phyloP scores from a whole-genome alignment of 2,888 invertebrate genomes.

The Drosophila hamatofila region DNA sequence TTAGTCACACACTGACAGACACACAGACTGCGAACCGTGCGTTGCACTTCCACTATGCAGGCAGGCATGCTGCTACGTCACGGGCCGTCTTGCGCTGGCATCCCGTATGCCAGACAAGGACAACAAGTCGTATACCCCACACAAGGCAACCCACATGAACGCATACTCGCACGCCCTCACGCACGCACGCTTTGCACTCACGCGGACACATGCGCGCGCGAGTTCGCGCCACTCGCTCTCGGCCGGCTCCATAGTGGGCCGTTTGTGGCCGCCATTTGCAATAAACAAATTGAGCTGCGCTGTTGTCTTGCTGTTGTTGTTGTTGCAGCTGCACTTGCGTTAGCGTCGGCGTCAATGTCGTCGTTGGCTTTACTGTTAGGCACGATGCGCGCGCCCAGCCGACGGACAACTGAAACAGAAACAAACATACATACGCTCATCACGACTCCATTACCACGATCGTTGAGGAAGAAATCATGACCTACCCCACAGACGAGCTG shows the following conservation, averaged over 20 bases:
- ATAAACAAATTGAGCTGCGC: constrained; percentile 31
- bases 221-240: background rate
- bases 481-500: constrained; percentile 6
- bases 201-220: constrained; percentile 6
- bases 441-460: background rate
- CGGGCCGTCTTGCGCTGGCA: constrained; percentile 20
- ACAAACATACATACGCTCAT: background rate
- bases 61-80: constrained; percentile 28
- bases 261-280: constrained; percentile 3
- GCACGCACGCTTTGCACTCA: constrained; percentile 28
- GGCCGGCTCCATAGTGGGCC: constrained; percentile 16
- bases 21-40: background rate
- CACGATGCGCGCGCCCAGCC: constrained; percentile 48
- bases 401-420: background rate
- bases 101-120: constrained; percentile 6
- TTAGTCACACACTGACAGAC: constrained; percentile 4
- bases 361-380: constrained; percentile 4
- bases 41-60: constrained; percentile 24
- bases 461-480: background rate
- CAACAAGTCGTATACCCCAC: constrained; percentile 7
- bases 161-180: constrained; percentile 20
- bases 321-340: constrained; percentile 87
- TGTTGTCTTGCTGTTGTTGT: constrained; percentile 82
- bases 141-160: constrained; percentile 36
- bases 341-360: constrained; percentile 19